A percentile compares a stretch with the other conserved stretches of the same genome.
phyloP scores from a whole-genome alignment of 2,797 vertebrate genomes.

The Sebastes umbrosus region DNA sequence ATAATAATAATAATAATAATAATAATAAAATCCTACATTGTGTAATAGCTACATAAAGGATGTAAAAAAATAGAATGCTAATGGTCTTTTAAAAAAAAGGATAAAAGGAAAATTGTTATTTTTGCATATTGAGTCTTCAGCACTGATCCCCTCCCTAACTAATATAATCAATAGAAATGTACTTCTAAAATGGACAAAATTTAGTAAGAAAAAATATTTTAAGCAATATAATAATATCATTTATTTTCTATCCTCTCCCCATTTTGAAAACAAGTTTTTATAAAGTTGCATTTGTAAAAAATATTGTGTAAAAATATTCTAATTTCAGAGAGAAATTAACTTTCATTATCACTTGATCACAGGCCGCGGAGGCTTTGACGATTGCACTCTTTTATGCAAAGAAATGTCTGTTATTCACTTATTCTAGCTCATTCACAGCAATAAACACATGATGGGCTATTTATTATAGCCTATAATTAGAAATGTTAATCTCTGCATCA shows the following conservation, averaged over 20 bases:
- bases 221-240: no score
- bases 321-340: neutral
- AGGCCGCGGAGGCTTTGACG: neutral
- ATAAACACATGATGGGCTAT: neutral
- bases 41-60: neutral
- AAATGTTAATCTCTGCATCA: neutral
- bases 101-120: neutral
- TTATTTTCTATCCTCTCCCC: neutral
- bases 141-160: neutral
- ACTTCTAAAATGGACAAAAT: neutral
- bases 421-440: neutral
- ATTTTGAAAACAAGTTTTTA: neutral
- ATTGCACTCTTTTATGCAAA: neutral
- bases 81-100: no score
- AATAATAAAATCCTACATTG: neutral
- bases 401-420: neutral
- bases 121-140: neutral
- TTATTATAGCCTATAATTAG: no score
- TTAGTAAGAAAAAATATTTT: no score
- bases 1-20: neutral
- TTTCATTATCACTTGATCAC: neutral
- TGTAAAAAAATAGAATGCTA: no score
- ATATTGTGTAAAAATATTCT: neutral
- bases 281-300: neutral
- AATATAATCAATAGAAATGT: neutral